Conservation (phyloP, 2,113 vertebrate species). For the Trinectes maculatus region DNA sequence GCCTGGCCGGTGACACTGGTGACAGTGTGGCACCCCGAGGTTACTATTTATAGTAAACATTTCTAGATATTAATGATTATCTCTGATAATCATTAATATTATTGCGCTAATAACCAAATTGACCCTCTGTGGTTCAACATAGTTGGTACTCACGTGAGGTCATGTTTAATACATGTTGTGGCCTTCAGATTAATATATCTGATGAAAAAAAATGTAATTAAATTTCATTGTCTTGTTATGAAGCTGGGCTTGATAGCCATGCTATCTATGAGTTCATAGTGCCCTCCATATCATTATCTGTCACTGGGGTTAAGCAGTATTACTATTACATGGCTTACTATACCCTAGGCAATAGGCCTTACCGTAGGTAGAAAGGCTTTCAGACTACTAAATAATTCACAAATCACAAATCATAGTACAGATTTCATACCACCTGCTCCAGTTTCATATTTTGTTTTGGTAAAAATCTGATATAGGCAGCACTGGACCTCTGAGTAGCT, state of each 20-base stretch:
- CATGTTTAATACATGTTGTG: too few species aligned
- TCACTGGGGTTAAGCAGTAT: constrained; percentile 41
- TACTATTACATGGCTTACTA: constrained; percentile 63
- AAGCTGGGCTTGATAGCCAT: neutral
- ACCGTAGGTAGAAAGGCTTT: constrained; percentile 68
- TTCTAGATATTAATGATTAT: too few species aligned
- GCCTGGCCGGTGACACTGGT: too few species aligned
- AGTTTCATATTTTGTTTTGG: constrained; percentile 73
- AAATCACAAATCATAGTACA: constrained; percentile 66
- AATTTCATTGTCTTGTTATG: neutral
- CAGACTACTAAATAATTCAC: constrained; percentile 79
- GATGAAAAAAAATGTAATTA: neutral
- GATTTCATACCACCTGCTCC: constrained; percentile 63
- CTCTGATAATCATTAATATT: too few species aligned
- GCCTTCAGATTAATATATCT: neutral
- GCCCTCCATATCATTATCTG: constrained; percentile 26
- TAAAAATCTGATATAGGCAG: constrained; percentile 65
- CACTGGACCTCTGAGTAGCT: constrained; percentile 46
- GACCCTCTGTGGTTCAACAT: too few species aligned
- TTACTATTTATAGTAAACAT: too few species aligned
- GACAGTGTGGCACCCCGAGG: too few species aligned
- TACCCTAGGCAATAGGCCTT: constrained; percentile 57
- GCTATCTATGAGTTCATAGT: constrained; percentile 37
- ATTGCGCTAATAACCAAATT: too few species aligned
- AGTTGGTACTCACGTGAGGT: too few species aligned